Base-by-base conservation (phyloP, 2,888 invertebrate species). In the Drosophila longiperda region DNA sequence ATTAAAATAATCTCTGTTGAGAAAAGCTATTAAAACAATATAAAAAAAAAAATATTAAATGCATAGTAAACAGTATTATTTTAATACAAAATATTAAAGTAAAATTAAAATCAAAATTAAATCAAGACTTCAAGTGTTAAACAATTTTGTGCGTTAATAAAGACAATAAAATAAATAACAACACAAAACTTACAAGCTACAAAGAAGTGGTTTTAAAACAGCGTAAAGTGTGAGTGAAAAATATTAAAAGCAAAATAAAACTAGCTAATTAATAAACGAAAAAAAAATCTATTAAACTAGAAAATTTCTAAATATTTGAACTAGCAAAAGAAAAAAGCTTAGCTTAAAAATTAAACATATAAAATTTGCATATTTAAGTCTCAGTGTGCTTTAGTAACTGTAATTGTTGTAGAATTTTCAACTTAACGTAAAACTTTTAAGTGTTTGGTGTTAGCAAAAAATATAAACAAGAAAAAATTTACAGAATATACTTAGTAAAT, bases 391-490 rank as follows among this genome's bases (percentile, higher is more conserved):
- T 69, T 75, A 70, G 64, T 75, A 70, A 76, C 53, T 72, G 59
- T 74, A 68, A 57, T 52, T 75, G 59, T 65, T 62, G 57, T 40
- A 60, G 53, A 63, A 70, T 50, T 66, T 72, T 63, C 40, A 57
- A 64, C 61, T 50, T 66, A 53, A 23, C 34, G 52, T 62, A 69
- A 74, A 72, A 60, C 59, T 67, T 48, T 63, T 75, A 34, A 72
- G 73, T 73, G 83, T 86, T 86, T 64, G 66, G 80, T 85, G 81
- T 78, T 79, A 74, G 67, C 68, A 58, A 61, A 69, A 69, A 62
- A 45, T 34, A 45, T 32, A 55, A 58, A 57, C 59, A 38, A 38
- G 53, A 53, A 61, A 48, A 23, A 20, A 64, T 26, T 5, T 42
- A 50, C 3, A 29, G n/a, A 34, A 48, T 40, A 40, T 55, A 60